Conservation (phyloP, 2,888 invertebrate species). For the Drosophila subquinaria region DNA sequence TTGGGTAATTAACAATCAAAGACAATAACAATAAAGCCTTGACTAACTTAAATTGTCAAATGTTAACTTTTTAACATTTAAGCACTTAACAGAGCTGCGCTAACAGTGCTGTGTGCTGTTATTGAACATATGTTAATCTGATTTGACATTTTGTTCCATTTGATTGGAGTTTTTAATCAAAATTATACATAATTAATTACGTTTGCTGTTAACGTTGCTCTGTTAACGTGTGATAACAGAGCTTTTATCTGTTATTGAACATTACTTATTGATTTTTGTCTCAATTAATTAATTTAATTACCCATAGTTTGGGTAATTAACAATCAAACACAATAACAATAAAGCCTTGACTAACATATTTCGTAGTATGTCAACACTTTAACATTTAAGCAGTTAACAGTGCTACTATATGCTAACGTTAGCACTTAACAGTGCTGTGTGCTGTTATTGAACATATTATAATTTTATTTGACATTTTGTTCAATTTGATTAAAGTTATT, state of each 20-base stretch:
- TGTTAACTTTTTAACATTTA: neutral
- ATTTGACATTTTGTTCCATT: no score
- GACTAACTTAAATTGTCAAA: neutral
- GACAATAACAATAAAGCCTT: constrained; percentile 6
- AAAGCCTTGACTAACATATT: neutral
- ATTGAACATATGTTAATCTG: no score
- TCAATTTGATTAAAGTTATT: no score
- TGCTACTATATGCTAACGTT: no score
- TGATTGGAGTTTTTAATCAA: no score
- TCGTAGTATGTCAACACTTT: neutral
- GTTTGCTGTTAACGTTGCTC: neutral
- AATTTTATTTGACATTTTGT: no score
- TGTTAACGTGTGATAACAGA: neutral
- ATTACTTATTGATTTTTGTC: constrained; percentile 13
- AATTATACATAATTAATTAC: no score
- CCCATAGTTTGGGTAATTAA: neutral
- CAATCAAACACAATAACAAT: neutral
- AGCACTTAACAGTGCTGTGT: no score
- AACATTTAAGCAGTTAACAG: neutral
- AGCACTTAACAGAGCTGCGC: neutral
- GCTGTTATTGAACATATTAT: no score
- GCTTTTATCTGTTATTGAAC: neutral
- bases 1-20: constrained; percentile 1
- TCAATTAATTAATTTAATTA: constrained; percentile 42
- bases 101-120: no score